phyloP scores from a whole-genome alignment of 2,888 invertebrate species.

The Pyralis farinalis region DNA sequence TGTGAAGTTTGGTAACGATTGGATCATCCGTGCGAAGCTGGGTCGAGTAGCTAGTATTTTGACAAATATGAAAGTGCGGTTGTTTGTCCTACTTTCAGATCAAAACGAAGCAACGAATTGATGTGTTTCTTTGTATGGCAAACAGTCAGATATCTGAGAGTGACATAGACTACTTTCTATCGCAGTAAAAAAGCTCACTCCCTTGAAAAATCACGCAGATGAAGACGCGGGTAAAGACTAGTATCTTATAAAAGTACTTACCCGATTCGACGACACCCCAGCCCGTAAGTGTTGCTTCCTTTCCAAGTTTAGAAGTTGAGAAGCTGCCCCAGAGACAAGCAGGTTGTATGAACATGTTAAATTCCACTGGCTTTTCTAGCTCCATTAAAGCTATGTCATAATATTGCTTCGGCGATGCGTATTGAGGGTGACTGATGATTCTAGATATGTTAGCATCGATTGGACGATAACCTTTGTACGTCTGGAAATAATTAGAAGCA shows the following conservation, averaged over 20 bases:
- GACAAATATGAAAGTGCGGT: too few relatives aligned
- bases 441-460: constrained; percentile 11
- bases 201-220: too few relatives aligned
- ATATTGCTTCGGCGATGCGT: constrained; percentile 32
- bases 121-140: too few relatives aligned
- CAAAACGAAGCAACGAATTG: too few relatives aligned
- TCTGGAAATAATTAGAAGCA: constrained; percentile 1
- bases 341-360: constrained; percentile 41
- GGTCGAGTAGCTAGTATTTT: too few relatives aligned
- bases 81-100: too few relatives aligned
- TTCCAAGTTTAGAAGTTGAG: constrained; percentile 23
- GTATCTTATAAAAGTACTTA: not conserved
- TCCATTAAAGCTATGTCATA: constrained; percentile 55
- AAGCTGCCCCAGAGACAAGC: constrained; percentile 47
- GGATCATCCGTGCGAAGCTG: too few relatives aligned
- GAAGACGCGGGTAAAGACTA: too few relatives aligned
- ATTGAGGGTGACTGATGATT: constrained; percentile 14
- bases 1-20: too few relatives aligned
- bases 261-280: constrained; percentile 42
- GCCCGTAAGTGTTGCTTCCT: constrained; percentile 40
- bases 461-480: constrained; percentile 2
- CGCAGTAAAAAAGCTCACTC: too few relatives aligned
- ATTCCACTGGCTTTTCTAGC: constrained; percentile 29
- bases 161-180: too few relatives aligned
- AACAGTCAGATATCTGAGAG: too few relatives aligned